phyloP scores from a whole-genome alignment of 2,113 vertebrate species.

The Apodemus sylvaticus region DNA sequence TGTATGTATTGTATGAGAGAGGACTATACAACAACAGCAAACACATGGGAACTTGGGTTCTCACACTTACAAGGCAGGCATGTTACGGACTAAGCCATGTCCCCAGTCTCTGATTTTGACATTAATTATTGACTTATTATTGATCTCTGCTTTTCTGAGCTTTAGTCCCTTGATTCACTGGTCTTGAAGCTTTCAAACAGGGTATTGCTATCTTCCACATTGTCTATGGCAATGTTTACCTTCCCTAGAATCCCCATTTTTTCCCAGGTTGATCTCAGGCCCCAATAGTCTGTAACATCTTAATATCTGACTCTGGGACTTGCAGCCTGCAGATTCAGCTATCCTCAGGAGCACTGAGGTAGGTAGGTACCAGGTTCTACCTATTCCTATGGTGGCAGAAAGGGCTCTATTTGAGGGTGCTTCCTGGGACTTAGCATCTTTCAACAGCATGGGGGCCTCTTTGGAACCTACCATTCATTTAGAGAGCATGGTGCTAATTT shows the following conservation, averaged over 20 bases:
- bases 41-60: neutral
- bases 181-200: neutral
- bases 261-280: neutral
- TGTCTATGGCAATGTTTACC: neutral
- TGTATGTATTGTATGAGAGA: neutral
- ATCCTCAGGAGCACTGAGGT: neutral
- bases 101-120: neutral
- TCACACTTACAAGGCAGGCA: neutral
- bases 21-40: neutral
- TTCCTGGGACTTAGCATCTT: neutral
- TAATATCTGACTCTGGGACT: no score
- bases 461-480: slow-evolving; percentile 37
- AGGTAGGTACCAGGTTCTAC: no score
- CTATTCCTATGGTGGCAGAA: neutral
- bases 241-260: neutral
- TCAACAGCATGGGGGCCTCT: neutral
- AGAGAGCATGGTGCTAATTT: slow-evolving; percentile 2
- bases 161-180: neutral
- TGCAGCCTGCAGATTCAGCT: neutral
- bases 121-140: neutral
- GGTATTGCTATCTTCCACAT: neutral
- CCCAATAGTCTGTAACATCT: neutral
- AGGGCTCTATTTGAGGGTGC: neutral
- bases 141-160: neutral
- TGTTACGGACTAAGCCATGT: neutral